phyloP scores from a whole-genome alignment of 2,797 vertebrate genomes.

The Tolypeutes matacus region DNA sequence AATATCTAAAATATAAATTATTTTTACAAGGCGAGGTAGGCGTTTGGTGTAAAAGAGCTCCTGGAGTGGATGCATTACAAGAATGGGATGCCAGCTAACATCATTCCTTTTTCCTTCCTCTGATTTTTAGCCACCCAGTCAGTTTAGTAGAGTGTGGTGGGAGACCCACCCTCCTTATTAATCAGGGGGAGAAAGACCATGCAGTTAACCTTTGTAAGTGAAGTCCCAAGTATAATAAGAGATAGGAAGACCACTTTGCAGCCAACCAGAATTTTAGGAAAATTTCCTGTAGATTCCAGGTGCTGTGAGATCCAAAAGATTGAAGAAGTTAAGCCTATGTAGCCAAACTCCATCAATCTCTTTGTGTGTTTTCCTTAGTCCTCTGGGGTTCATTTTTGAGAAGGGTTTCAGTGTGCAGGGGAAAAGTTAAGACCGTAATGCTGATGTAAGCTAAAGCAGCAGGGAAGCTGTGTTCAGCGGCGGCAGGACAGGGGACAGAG shows the following conservation, averaged over 20 bases:
- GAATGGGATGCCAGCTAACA: conserved; percentile 50
- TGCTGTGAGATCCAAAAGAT: background rate
- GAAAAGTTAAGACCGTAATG: conserved; percentile 9
- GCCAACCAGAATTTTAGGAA: conserved; percentile 67
- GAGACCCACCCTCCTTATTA: conserved; percentile 21
- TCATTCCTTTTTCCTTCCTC: conserved; percentile 66
- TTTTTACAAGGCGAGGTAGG: conserved; percentile 77
- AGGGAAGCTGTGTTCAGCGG: background rate
- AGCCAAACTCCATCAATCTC: conserved; percentile 47
- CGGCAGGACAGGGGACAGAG: background rate
- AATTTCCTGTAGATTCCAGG: conserved; percentile 30
- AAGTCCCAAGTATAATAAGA: conserved; percentile 33
- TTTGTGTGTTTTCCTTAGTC: background rate
- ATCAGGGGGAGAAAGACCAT: background rate
- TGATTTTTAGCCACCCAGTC: conserved; percentile 59
- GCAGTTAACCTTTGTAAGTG: conserved; percentile 49
- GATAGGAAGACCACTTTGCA: conserved; percentile 10
- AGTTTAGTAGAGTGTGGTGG: background rate
- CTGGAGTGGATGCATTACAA: conserved; percentile 40
- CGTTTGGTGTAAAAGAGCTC: conserved; percentile 76
- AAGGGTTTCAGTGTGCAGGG: background rate
- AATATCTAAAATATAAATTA: conserved; percentile 86
- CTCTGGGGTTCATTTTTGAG: conserved; percentile 6
- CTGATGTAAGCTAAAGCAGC: background rate
- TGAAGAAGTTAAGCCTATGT: background rate